phyloP scores from a whole-genome alignment of 1,140 invertebrate genomes.

The Andrena cerasifolii region DNA sequence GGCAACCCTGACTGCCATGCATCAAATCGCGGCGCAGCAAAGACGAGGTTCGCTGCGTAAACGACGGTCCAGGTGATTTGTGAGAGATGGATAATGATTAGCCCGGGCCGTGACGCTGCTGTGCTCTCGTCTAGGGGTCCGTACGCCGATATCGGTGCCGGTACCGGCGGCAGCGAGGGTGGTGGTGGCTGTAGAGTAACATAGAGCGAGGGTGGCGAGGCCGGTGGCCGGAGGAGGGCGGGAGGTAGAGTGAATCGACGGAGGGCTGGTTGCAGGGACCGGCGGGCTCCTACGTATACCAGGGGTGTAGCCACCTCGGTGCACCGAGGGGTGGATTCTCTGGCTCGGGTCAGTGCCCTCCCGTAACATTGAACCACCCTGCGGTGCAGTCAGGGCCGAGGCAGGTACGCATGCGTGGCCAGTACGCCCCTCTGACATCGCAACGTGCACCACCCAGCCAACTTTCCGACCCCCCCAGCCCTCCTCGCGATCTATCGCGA shows the following conservation, averaged over 20 bases:
- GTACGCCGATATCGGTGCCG: slow-evolving; percentile 44
- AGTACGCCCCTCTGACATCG: slow-evolving; percentile 59
- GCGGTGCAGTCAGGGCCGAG: slow-evolving; percentile 81
- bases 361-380: slow-evolving; percentile 83
- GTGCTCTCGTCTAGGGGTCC: slow-evolving; percentile 50
- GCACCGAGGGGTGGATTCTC: slow-evolving; percentile 71
- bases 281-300: slow-evolving; percentile 62
- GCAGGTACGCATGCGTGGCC: slow-evolving; percentile 72
- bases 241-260: slow-evolving; percentile 61
- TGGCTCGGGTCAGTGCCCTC: slow-evolving; percentile 81
- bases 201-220: slow-evolving; percentile 19
- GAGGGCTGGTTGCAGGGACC: slow-evolving; percentile 62
- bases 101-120: slow-evolving; percentile 71
- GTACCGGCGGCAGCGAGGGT: slow-evolving; percentile 30
- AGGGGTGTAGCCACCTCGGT: slow-evolving; percentile 75
- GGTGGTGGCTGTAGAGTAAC: slow-evolving; percentile 30
- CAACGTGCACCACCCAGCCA: slow-evolving; percentile 59
- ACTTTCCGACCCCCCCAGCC: slow-evolving; percentile 28
- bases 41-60: slow-evolving; percentile 61
- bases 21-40: slow-evolving; percentile 36
- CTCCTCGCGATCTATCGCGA: slow-evolving; percentile 18
- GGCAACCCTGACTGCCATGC: background rate
- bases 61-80: slow-evolving; percentile 79
- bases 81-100: slow-evolving; percentile 76
- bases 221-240: slow-evolving; percentile 2